A percentile compares a stretch with the other conserved stretches of the same genome.
Evolutionary conservation across 1,140 invertebrate genomes (phyloP).

Genomic region (Apis mellifera): Amel_HAv3.1 CM009934.2:13247001-13247500

Average conservation of each 20-base stretch:
- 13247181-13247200: no score
- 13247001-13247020: constrained; percentile 56
- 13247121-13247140: no score
- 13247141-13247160: no score
- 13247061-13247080: constrained; percentile 55
- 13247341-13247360: no score
- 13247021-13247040: constrained; percentile 39
- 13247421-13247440: constrained; percentile 58
- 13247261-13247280: no score
- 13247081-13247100: constrained; percentile 40
- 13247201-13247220: no score
- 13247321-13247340: no score
- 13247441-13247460: constrained; percentile 74
- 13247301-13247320: no score
- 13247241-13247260: no score
- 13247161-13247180: no score
- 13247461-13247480: constrained; percentile 70
- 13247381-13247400: constrained; percentile 40
- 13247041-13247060: constrained; percentile 49
- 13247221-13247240: no score
- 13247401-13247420: constrained; percentile 56
- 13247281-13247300: no score
- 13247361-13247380: neutral
- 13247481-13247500: constrained; percentile 34
- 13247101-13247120: neutral